Percentiles rank a stretch among this genome's conserved stretches.
Evolutionary conservation across 1,140 invertebrate genomes (phyloP).

Genomic region (Cepaea nemoralis): DNA sequence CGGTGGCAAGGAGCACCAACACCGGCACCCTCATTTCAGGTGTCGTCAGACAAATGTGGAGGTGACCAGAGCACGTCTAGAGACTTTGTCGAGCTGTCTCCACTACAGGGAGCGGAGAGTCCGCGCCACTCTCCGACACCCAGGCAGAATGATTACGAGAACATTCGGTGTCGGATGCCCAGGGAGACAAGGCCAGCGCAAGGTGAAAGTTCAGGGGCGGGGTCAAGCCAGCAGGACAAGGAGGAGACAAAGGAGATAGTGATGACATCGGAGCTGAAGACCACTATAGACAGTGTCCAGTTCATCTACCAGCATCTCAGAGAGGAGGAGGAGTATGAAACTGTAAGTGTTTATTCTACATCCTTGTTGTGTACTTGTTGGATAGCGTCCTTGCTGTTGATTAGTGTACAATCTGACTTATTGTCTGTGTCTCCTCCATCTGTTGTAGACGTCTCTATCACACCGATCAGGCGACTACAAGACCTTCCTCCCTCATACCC

Average conservation of each 20-base stretch:
- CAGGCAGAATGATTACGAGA: neutral
- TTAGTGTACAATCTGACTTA: conserved; percentile 7
- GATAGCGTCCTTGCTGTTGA: neutral
- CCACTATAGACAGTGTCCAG: conserved; percentile 72
- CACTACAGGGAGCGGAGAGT: conserved; percentile 84
- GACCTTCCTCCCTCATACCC: no score
- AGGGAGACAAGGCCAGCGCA: neutral
- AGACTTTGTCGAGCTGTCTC: conserved; percentile 88
- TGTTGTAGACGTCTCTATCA: no score
- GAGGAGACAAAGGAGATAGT: conserved; percentile 28
- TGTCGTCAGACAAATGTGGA: conserved; percentile 66
- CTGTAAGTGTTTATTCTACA: conserved; percentile 62
- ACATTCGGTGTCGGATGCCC: no score
- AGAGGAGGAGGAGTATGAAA: conserved; percentile 64
- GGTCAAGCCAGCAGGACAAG: conserved; percentile 12
- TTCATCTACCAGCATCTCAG: conserved; percentile 73
- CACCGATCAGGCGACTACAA: no score
- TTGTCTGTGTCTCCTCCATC: conserved; percentile 39
- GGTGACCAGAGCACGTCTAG: conserved; percentile 74
- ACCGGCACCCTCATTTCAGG: conserved; percentile 49
- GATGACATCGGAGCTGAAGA: conserved; percentile 62
- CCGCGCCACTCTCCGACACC: conserved; percentile 82
- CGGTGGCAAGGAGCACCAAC: conserved; percentile 58
- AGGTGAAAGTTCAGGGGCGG: neutral
- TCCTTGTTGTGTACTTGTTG: neutral